Evolutionary conservation across 2,888 invertebrate genomes (phyloP).

Genomic region (Machimus rusticus): DNA sequence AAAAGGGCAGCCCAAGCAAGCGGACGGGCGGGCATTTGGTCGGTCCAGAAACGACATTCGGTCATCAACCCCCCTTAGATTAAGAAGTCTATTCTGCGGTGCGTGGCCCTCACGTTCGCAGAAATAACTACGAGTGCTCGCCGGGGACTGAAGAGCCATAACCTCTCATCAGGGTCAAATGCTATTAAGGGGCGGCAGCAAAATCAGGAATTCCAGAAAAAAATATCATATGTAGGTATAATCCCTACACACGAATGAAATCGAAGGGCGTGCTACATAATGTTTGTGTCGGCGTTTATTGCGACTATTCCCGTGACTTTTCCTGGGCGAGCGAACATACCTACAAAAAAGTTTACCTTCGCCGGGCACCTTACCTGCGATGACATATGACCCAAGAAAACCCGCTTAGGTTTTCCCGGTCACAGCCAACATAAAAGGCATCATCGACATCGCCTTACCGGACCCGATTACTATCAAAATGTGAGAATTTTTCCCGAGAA

Average conservation of each 20-base stretch:
- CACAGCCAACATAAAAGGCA: neutral
- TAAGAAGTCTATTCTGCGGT: conserved; percentile 21
- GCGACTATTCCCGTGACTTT: neutral
- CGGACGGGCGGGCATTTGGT: neutral
- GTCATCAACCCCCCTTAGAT: conserved; percentile 36
- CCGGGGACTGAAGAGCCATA: neutral
- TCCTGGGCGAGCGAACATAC: neutral
- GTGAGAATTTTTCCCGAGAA: conserved; percentile 8
- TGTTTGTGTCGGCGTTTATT: conserved; percentile 15
- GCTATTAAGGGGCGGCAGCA: conserved; percentile 22
- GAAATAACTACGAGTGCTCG: neutral
- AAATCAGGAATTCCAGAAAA: conserved; percentile 18
- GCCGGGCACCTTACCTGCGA: neutral
- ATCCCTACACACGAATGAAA: conserved; percentile 11
- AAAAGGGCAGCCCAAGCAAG: neutral
- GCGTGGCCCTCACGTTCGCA: neutral
- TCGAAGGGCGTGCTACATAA: conserved; percentile 26
- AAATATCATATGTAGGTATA: neutral
- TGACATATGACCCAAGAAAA: conserved; percentile 33
- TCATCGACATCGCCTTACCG: conserved; percentile 11
- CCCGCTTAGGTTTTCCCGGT: neutral
- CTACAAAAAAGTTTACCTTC: neutral
- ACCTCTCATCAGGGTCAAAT: conserved; percentile 35
- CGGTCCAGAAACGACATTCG: neutral
- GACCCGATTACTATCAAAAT: conserved; percentile 24